Evolutionary conservation across 2,797 vertebrate genomes (phyloP).

Genomic region (Lemur catta): DNA sequence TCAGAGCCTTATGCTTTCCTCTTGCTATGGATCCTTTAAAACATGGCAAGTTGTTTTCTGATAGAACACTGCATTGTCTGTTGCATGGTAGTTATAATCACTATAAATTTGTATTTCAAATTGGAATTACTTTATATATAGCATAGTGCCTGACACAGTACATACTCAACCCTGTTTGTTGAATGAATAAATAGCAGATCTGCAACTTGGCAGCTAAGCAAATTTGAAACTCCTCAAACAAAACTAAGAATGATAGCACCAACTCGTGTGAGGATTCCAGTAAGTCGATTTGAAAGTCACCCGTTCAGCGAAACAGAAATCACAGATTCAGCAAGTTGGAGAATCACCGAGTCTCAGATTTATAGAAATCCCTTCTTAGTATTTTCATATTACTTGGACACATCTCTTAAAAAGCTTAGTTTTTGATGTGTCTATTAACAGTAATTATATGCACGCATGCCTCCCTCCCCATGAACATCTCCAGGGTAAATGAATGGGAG

Average conservation of each 20-base stretch:
- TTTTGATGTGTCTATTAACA: not conserved
- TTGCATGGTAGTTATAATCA: not conserved
- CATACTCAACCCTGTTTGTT: not conserved
- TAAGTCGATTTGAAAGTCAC: not conserved
- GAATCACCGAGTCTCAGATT: not conserved
- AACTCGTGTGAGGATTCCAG: not conserved
- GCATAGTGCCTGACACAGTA: not conserved
- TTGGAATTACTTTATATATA: constrained; percentile 42
- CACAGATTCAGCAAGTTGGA: not conserved
- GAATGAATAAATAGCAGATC: constrained; percentile 33
- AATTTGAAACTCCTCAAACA: constrained; percentile 23
- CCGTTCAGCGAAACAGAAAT: not conserved
- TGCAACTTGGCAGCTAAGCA: constrained; percentile 10
- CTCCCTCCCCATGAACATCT: not conserved
- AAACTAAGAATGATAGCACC: not conserved
- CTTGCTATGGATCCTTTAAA: constrained; percentile 12
- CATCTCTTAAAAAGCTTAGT: not conserved
- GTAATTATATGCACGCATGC: not conserved
- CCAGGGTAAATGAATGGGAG: not conserved
- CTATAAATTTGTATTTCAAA: constrained; percentile 53
- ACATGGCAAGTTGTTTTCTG: constrained; percentile 23
- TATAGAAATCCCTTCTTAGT: not conserved
- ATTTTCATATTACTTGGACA: not conserved
- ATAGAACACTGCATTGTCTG: not conserved
- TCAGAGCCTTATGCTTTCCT: not conserved